These are phyloP conservation scores for Carassius carassius DNA, from an alignment of 2,113 vertebrate genomes.

Conservation along the genomic window DNA sequence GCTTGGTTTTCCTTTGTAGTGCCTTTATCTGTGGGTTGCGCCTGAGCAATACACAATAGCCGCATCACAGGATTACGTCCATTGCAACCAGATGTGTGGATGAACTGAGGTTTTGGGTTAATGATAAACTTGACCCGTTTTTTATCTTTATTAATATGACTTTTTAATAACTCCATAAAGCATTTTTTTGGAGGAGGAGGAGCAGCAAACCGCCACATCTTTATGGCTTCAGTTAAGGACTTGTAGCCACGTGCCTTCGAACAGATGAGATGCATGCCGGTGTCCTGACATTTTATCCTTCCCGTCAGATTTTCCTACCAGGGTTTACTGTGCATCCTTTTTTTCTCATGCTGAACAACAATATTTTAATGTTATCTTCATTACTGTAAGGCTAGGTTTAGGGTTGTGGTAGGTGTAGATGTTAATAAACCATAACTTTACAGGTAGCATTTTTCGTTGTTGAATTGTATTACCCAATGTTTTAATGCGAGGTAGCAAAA, in stretches of 20 bases:
- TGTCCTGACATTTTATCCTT: too few relatives aligned
- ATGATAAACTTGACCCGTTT: conserved; percentile 69
- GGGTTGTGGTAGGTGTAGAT: too few relatives aligned
- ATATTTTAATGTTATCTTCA: too few relatives aligned
- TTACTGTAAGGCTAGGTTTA: too few relatives aligned
- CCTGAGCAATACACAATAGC: conserved; percentile 59
- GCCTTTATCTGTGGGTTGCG: conserved; percentile 44
- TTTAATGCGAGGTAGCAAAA: too few relatives aligned
- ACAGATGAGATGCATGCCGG: conserved; percentile 63
- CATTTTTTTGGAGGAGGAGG: not conserved
- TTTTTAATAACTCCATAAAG: conserved; percentile 68
- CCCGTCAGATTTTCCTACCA: too few relatives aligned
- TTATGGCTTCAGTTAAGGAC: conserved; percentile 47
- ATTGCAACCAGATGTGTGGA: conserved; percentile 37
- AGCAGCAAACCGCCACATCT: conserved; percentile 19
- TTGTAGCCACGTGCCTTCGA: conserved; percentile 56
- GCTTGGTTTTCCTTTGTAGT: conserved; percentile 30
- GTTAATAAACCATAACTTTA: too few relatives aligned
- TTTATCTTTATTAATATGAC: conserved; percentile 74
- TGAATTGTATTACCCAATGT: too few relatives aligned
- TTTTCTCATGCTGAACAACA: too few relatives aligned
- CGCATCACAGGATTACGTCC: conserved; percentile 40
- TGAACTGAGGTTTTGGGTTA: conserved; percentile 71
- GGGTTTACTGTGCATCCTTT: too few relatives aligned
- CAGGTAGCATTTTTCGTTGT: too few relatives aligned